Evolutionary conservation across 2,888 invertebrate species (phyloP).

Genomic region (Drosophila anomalipes): DNA sequence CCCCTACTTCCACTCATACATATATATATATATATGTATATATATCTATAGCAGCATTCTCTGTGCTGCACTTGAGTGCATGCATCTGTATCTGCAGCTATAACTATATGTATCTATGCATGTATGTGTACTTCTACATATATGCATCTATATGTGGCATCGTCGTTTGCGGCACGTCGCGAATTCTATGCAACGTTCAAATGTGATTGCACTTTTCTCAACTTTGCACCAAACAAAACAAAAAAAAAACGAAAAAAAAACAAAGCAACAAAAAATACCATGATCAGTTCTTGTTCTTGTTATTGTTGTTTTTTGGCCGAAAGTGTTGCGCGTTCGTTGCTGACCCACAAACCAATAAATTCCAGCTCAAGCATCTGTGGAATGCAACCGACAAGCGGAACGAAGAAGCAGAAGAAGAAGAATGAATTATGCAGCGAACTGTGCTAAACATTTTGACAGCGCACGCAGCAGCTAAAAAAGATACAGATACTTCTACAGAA

Average conservation of each 20-base stretch:
- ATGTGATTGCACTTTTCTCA: constrained; percentile 74
- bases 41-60: constrained; percentile 40
- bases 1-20: background rate
- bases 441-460: constrained; percentile 82
- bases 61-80: constrained; percentile 66
- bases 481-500: constrained; percentile 24
- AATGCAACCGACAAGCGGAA: constrained; percentile 56
- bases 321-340: constrained; percentile 57
- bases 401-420: constrained; percentile 15
- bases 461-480: constrained; percentile 43
- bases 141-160: constrained; percentile 12
- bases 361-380: constrained; percentile 75
- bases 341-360: constrained; percentile 82
- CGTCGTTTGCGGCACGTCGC: constrained; percentile 51
- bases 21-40: background rate
- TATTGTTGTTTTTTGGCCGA: constrained; percentile 39
- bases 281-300: constrained; percentile 11
- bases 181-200: constrained; percentile 70
- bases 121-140: constrained; percentile 6
- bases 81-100: constrained; percentile 52
- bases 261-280: constrained; percentile 10
- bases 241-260: background rate
- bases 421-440: constrained; percentile 69
- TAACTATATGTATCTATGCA: constrained; percentile 20
- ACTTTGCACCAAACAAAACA: constrained; percentile 56